Evolutionary conservation across 2,113 vertebrate genomes (phyloP).

Genomic region (Barbus barbus): DNA sequence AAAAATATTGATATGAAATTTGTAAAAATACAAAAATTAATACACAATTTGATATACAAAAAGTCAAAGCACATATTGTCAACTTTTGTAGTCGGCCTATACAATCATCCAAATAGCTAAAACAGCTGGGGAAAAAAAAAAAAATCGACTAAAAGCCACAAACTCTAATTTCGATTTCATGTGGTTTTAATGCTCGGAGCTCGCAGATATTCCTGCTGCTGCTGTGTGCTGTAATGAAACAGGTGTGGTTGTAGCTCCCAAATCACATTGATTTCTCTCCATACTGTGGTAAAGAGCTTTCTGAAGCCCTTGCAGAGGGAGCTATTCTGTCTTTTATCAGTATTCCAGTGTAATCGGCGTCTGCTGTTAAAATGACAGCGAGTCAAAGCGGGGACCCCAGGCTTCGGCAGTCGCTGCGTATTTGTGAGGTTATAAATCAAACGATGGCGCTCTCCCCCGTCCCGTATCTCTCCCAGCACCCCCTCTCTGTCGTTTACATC

Average conservation of each 20-base stretch:
- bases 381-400: conserved; percentile 59
- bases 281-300: conserved; percentile 44
- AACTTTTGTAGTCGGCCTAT: not conserved
- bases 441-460: conserved; percentile 38
- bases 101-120: not conserved
- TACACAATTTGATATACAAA: not conserved
- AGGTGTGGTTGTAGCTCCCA: conserved; percentile 11
- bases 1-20: not conserved
- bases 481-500: not conserved
- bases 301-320: conserved; percentile 50
- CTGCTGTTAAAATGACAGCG: conserved; percentile 63
- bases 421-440: conserved; percentile 71
- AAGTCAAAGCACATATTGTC: not conserved
- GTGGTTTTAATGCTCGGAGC: not conserved
- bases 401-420: conserved; percentile 70
- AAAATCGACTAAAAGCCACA: not conserved
- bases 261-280: conserved; percentile 32
- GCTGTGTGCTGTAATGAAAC: conserved; percentile 8
- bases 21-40: not conserved
- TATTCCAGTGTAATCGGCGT: conserved; percentile 55
- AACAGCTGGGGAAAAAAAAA: not conserved
- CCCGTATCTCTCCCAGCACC: conserved; percentile 31
- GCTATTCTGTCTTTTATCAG: conserved; percentile 44
- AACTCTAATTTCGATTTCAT: not conserved
- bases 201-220: not conserved